These are phyloP conservation scores for Malacosoma neustria DNA, from an alignment of 2,888 invertebrate species.

Conservation along the genomic window DNA sequence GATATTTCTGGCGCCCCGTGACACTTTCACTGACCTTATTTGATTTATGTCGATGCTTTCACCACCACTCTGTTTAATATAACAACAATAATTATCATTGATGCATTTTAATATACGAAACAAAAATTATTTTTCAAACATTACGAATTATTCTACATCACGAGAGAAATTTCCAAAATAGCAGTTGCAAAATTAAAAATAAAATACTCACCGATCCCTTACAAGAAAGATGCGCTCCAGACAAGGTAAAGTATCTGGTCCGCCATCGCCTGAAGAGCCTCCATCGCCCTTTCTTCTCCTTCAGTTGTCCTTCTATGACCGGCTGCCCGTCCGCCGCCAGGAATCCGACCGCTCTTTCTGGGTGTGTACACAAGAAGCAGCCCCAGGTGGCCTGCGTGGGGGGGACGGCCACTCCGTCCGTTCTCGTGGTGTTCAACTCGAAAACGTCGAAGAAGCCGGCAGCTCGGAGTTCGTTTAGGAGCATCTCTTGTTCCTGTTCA, in stretches of 20 bases:
- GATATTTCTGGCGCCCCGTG: conserved; percentile 91
- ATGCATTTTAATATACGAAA: too few species aligned
- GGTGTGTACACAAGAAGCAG: conserved; percentile 95
- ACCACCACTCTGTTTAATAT: conserved; percentile 81
- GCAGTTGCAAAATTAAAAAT: background rate
- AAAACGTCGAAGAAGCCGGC: conserved; percentile 95
- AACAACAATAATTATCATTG: too few species aligned
- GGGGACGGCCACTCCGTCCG: conserved; percentile 24
- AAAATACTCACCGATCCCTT: conserved; percentile 81
- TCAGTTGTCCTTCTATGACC: conserved; percentile 80
- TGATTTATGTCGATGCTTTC: conserved; percentile 93
- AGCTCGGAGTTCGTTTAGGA: conserved; percentile 89
- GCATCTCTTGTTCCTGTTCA: conserved; percentile 85
- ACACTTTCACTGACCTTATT: conserved; percentile 95
- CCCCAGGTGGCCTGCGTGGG: conserved; percentile 79
- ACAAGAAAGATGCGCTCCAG: conserved; percentile 93
- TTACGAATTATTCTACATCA: too few species aligned
- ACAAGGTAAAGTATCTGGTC: conserved; percentile 94
- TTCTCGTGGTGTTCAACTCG: conserved; percentile 78
- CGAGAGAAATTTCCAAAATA: background rate
- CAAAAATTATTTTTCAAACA: too few species aligned
- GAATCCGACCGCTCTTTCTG: conserved; percentile 90
- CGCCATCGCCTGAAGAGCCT: conserved; percentile 93
- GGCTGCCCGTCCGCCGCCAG: conserved; percentile 86
- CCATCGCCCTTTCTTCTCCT: conserved; percentile 79